These are phyloP conservation scores for Anhinga anhinga DNA, from an alignment of 2,113 vertebrate genomes.

Conservation along the genomic window DNA sequence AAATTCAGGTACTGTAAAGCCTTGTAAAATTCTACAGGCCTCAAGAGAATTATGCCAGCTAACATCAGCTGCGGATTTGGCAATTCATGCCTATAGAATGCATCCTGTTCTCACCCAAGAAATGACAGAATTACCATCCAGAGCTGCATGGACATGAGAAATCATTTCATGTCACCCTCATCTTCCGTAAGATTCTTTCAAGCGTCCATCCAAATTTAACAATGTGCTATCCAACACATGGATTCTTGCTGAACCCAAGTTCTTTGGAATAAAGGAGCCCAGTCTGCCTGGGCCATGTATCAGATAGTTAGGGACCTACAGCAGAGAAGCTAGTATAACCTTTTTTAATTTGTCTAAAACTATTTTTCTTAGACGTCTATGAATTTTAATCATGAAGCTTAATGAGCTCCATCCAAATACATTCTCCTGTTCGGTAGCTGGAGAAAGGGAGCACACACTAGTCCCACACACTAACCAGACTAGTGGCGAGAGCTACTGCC, in stretches of 20 bases:
- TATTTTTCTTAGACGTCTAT: not conserved
- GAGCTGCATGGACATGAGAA: not conserved
- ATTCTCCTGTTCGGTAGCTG: not conserved
- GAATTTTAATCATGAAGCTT: not conserved
- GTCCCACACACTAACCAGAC: not conserved
- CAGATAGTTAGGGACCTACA: not conserved
- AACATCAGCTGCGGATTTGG: not conserved
- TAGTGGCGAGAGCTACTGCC: not conserved
- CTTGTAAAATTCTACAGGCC: not conserved
- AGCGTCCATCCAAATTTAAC: not conserved
- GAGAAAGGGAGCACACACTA: not conserved
- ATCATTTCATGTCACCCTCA: not conserved
- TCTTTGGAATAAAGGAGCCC: not conserved
- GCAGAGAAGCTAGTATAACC: not conserved
- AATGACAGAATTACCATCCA: not conserved
- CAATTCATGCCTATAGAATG: not conserved
- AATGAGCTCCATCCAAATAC: not conserved
- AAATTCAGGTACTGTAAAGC: not conserved
- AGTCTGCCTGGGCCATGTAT: not conserved
- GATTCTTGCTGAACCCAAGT: not conserved
- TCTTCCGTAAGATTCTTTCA: not conserved
- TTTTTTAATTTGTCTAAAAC: not conserved
- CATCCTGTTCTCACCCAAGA: not conserved
- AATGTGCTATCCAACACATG: not conserved
- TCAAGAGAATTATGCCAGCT: not conserved